Base-by-base conservation (phyloP, 2,888 invertebrate species). In the Timandra comae region DNA sequence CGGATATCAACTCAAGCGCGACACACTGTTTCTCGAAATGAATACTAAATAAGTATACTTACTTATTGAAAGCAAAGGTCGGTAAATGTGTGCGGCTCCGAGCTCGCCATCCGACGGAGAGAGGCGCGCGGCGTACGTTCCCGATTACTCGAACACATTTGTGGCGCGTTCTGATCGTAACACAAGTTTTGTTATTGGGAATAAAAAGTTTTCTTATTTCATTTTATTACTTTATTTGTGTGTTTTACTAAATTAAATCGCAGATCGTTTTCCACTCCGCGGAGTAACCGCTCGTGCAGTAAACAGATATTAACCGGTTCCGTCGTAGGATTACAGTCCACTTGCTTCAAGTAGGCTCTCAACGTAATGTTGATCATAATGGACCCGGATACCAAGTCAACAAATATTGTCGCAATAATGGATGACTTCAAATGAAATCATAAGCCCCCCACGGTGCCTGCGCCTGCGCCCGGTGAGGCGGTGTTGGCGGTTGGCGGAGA, bases 191-290 rank as follows among this genome's bases (percentile, higher is more conserved):
- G 33, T 39, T 38, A 41, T 38, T 25, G 35, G 32, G 32, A 34
- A 39, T 45, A 42, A 42, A 43, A 42, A 45, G 38, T 40, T 42
- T 40, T 39, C 39, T 39, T 41, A 33, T 45, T 42, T 39, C 20
- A 25, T 35, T 35, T 45, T 42, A 45, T 35, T 30, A 37, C 27
- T 45, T 31, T 40, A 42, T 38, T 39, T 39, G 30, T 27, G 41
- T 24, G 24, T 28, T 41, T n/a, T n/a, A n/a, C n/a, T n/a, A n/a
- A n/a, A n/a, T n/a, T n/a, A n/a, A n/a, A n/a, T n/a, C n/a, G n/a
- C n/a, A n/a, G n/a, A n/a, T n/a, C n/a, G n/a, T n/a, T n/a, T 1
- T 10, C 10, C 8, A 24, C 24, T 3, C 10, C 9, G 10, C 24
- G 24, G 8, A 3, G 8, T 10, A 8, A 10, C 9, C 10, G 3